Base-by-base conservation (phyloP, 2,113 vertebrate species). In the Cyphomyrus discorhynchus region DNA sequence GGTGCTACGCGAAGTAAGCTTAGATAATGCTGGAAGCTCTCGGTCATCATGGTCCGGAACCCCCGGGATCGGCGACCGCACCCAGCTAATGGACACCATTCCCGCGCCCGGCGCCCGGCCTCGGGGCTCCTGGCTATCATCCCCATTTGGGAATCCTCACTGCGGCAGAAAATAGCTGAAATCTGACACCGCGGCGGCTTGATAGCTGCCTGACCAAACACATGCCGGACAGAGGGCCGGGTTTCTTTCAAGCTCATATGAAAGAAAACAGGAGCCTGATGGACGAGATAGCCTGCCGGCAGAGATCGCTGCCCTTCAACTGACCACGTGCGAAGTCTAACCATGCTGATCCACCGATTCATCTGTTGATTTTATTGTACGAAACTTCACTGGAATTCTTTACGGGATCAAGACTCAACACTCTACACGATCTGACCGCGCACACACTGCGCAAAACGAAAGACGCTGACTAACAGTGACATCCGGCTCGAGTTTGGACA, bases 141-240 rank as follows among this genome's bases (percentile, higher is more conserved):
- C 88, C 93, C 93, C 86, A 94, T 93, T 91, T 94, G 84, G 89
- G 94, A 92, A 93, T 88, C 94, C 91, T 96, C 94, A 93, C 93
- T 94, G 91, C 58, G 91, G 91, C 92, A 95, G 93, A 96, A 96
- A 96, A 96, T 95, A 96, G 94, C 93, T 92, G 94, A 91, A 95
- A 95, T 90, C 83, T 90, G 92, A 95, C 92, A 94, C 95, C 91
- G 8, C 13, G 88, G 86, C 66, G 87, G 89, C 88, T 86, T 90
- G 91, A 89, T 92, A 90, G 89, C 90, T 88, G 90, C 13, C 21
- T 21, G 45, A 9, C 82, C 45, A 86, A 90, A 89, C 88, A 91
- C 92, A 91, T 24, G 42, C 45, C 24, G 27, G 85, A 27, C 49
- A 86, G n/a, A 46, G n/a, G 47, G n/a, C 15, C 7, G 3, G n/a